phyloP scores from a whole-genome alignment of 2,888 invertebrate species.

The Plutella xylostella region DNA sequence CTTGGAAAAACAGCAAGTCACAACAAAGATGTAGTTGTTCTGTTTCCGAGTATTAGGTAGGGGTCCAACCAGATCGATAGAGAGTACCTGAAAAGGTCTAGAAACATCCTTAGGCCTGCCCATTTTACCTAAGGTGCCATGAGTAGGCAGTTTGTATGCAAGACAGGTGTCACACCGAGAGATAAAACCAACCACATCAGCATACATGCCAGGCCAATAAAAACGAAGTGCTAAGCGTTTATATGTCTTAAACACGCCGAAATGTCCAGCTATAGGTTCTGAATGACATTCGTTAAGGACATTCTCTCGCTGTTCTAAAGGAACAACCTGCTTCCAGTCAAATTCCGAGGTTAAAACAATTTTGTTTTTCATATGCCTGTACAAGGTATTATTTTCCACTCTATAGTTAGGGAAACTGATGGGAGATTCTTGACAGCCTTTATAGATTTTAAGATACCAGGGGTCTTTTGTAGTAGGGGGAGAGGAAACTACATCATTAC shows the following conservation, averaged over 20 bases:
- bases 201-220: conserved; percentile 11
- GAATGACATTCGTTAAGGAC: neutral
- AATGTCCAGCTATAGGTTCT: conserved; percentile 10
- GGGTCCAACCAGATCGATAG: conserved; percentile 8
- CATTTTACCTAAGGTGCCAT: conserved; percentile 12
- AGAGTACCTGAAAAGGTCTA: conserved; percentile 14
- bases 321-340: conserved; percentile 8
- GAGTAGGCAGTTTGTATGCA: conserved; percentile 11
- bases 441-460: conserved; percentile 10
- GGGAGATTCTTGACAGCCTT: conserved; percentile 2
- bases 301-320: neutral
- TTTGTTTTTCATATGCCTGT: conserved; percentile 1
- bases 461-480: conserved; percentile 1
- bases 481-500: neutral
- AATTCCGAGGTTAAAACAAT: conserved; percentile 3
- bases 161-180: conserved; percentile 2
- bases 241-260: conserved; percentile 14
- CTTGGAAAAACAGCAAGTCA: conserved; percentile 12
- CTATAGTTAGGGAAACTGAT: conserved; percentile 4
- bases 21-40: conserved; percentile 3
- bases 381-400: conserved; percentile 1
- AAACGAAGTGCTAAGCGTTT: conserved; percentile 6
- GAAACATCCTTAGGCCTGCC: conserved; percentile 11
- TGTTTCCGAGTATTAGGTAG: conserved; percentile 1
- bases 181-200: neutral